Evolutionary conservation across 2,888 invertebrate genomes (phyloP), one percentile per base, ranked within the genome.

Genomic region (Criorhina ranunculi): DNA sequence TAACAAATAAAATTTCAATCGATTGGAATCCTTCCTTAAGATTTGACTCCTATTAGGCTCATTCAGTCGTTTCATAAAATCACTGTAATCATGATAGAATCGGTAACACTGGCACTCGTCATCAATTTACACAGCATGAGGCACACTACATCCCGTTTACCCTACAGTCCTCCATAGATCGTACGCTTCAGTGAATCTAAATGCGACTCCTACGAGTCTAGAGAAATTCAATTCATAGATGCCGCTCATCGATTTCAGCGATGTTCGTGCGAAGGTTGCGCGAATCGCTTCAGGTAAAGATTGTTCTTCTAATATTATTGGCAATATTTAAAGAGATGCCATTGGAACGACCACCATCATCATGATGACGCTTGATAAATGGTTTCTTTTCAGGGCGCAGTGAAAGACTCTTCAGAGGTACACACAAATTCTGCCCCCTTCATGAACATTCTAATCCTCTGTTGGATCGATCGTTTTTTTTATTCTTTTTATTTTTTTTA

Each of bases 21-120:
- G 69, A 70, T 29, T 59, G 11, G 33, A 31, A 49, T 70, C 29
- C 64, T 66, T 51, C 7, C 17, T 24, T 49, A n/a, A 62, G 67
- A 51, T 29, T 70, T 42, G 31, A 4, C 37, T 17, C 9, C 15
- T 19, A 49, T 42, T 66, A 37, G 35, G n/a, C 37, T 19, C 7
- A 40, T 35, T 44, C 40, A 70, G 57, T 64, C 44, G 57, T 64
- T 66, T 76, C 44, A 44, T 8, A 6, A 59, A 72, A 82, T 77
- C 37, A 82, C 82, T 60, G 62, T 77, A 60, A 82, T 77, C 64
- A 76, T 1, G 12, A 5, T 19, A 57, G 19, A 81, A 53, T 79
- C 49, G 77, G 77, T 60, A 66, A 77, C 77, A 72, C 77, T 77
- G 72, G 72, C 77, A 77, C 76, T 76, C 70, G 66, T 77, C 64